Evolutionary conservation across 2,797 vertebrate genomes (phyloP).

Genomic region (Sebastes minor): DNA sequence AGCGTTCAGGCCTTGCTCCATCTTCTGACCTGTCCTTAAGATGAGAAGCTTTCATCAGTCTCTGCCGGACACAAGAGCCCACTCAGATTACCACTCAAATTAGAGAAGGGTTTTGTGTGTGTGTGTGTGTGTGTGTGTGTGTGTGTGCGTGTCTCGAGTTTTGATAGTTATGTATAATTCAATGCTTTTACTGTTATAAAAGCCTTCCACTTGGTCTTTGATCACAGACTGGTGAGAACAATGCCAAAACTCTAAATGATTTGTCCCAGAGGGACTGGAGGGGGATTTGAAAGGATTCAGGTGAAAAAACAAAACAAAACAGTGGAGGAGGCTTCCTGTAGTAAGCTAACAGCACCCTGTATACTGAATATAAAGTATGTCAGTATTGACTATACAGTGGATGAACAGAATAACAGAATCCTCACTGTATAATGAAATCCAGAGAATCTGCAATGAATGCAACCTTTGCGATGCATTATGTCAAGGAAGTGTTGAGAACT

Average conservation of each 20-base stretch:
- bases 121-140: conserved; percentile 19
- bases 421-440: not conserved
- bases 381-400: not conserved
- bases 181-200: conserved; percentile 53
- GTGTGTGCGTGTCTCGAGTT: conserved; percentile 16
- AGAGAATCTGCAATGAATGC: not conserved
- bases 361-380: not conserved
- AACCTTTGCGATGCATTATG: not conserved
- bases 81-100: conserved; percentile 78
- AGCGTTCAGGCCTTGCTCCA: conserved; percentile 46
- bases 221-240: conserved; percentile 45
- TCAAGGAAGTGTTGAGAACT: not conserved
- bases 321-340: not conserved
- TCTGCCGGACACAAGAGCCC: conserved; percentile 74
- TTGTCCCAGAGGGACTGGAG: not conserved
- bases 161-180: conserved; percentile 62
- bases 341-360: not conserved
- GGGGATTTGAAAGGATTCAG: conserved; percentile 21
- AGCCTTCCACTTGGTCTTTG: conserved; percentile 61
- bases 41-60: conserved; percentile 83
- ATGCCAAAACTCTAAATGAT: conserved; percentile 13
- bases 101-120: conserved; percentile 56
- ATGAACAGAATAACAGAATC: not conserved
- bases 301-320: conserved; percentile 4
- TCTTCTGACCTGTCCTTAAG: conserved; percentile 76